Base-by-base conservation (phyloP, 1,140 invertebrate species). In the Lordiphosa stackelbergi region DNA sequence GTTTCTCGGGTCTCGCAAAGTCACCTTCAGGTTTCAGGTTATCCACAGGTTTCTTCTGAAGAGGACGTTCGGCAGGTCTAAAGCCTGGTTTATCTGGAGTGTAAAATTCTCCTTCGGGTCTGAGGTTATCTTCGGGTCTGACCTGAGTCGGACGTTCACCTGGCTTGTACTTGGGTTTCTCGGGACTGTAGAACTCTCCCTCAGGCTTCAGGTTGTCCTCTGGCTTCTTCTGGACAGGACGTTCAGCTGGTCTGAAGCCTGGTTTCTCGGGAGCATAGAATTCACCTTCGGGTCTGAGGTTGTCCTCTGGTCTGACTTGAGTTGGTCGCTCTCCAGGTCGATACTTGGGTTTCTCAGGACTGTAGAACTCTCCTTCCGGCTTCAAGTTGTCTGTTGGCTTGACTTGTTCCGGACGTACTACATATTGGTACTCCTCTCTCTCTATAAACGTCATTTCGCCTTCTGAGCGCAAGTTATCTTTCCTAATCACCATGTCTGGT, bases 41-140 rank as follows among this genome's bases (percentile, higher is more conserved):
- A 69, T 93, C 92, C 87, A 7, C 12, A 4, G 49, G 49, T 42
- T 42, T 53, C 38, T 41, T 42, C 9, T 53, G 49, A 31, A 42
- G 19, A 41, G 49, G 49, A 37, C 88, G 55, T 66, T 88, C 85
- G 43, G 42, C 87, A 19, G 86, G 87, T 16, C 71, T 72, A 31
- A 74, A 66, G 65, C 85, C 69, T 1, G 88, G 87, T 74, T 85
- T 85, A 35, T 90, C 86, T 42, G 89, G 89, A 48, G 88, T 63
- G 48, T 90, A 88, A 66, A 61, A 61, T 7, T 61, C 59, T 7
- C 59, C 59, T 36, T 61, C 59, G n/a, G 88, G 89, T 22, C 70
- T 66, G 70, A 93, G 69, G 85, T 93, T 92, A 62, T 93, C 91
- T 60, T 90, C 81, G 2, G 91, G 91, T 63, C 89, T 89, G 90